Evolutionary conservation across 1,140 invertebrate species (phyloP).

Genomic region (Paraescarpia echinospica): DNA sequence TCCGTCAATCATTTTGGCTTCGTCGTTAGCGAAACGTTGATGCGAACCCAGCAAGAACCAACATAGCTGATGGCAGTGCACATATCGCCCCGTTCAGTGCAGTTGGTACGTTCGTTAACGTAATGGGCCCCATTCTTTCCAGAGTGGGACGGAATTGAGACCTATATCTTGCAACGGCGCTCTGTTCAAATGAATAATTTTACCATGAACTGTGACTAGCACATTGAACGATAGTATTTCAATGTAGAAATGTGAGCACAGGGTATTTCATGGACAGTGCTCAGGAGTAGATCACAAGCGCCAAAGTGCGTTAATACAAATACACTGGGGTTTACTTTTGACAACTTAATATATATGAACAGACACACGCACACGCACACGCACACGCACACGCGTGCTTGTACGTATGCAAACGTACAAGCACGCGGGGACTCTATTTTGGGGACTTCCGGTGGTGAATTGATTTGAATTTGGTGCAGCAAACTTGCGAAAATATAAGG

Average conservation of each 20-base stretch:
- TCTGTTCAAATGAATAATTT: neutral
- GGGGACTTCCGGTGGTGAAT: too few relatives aligned
- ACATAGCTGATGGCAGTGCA: neutral
- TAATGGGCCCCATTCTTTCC: neutral
- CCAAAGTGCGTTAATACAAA: too few relatives aligned
- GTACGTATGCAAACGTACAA: too few relatives aligned
- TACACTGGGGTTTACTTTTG: too few relatives aligned
- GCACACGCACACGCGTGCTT: too few relatives aligned
- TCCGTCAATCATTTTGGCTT: neutral
- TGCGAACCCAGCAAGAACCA: neutral
- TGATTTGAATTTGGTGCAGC: too few relatives aligned
- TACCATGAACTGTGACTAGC: too few relatives aligned
- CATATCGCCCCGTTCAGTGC: neutral
- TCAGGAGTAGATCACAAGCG: too few relatives aligned
- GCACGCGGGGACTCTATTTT: too few relatives aligned
- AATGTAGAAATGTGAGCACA: neutral
- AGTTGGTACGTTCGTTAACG: neutral
- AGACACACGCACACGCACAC: too few relatives aligned
- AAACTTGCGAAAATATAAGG: too few relatives aligned
- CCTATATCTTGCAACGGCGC: neutral
- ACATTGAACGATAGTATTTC: neutral
- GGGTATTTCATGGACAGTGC: neutral
- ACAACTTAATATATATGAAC: too few relatives aligned
- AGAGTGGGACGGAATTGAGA: neutral
- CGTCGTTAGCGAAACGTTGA: neutral